Conservation (phyloP, 2,113 vertebrate species). For the Merops nubicus region DNA sequence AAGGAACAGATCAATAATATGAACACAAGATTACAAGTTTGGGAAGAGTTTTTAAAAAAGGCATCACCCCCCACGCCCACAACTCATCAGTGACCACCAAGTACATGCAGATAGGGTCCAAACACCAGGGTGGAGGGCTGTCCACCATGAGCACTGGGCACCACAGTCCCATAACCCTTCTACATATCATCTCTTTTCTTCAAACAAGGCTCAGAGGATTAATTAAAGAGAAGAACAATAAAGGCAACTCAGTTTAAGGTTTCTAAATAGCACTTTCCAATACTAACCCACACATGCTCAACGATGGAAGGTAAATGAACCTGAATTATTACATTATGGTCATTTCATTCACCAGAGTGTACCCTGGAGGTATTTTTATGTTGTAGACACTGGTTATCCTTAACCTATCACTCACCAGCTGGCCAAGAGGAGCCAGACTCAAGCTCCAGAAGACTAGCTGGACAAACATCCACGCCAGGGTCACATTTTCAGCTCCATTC, state of each 20-base stretch:
- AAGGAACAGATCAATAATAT: not conserved
- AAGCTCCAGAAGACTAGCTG: not conserved
- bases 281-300: not conserved
- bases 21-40: not conserved
- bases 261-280: not conserved
- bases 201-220: not conserved
- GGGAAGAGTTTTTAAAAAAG: not conserved
- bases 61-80: fast-evolving
- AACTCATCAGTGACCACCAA: not conserved
- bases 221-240: not conserved
- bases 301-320: conserved; percentile 3
- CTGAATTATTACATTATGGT: not conserved
- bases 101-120: not conserved
- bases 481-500: not conserved
- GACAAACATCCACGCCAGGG: not conserved
- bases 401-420: not conserved
- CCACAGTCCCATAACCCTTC: not conserved
- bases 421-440: not conserved
- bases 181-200: not conserved
- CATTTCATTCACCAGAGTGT: not conserved
- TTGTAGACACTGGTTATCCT: not conserved
- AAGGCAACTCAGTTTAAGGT: conserved; percentile 10
- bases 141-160: not conserved
- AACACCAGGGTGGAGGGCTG: not conserved
- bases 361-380: not conserved